Conservation (phyloP, 2,113 vertebrate genomes). For the Eurystomus gularis region DNA sequence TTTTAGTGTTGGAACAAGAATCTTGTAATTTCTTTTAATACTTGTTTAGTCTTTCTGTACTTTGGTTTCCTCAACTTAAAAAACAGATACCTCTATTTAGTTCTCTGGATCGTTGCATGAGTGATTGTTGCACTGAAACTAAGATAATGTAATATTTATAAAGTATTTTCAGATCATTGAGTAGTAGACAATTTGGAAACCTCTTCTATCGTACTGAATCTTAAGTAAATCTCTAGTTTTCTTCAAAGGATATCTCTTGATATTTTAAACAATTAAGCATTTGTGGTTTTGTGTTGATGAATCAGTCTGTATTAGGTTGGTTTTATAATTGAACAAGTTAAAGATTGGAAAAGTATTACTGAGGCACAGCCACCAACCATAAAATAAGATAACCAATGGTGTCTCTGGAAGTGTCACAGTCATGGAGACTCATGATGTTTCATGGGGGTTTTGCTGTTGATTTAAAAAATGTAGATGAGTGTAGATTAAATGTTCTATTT, state of each 20-base stretch:
- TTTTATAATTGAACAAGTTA: neutral
- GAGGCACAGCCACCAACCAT: neutral
- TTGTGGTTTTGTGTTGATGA: neutral
- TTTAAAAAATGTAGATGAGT: neutral
- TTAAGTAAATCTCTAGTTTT: slow-evolving; percentile 13
- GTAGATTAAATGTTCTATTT: neutral
- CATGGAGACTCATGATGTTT: neutral
- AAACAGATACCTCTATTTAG: neutral
- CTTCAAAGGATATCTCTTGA: neutral
- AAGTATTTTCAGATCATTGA: slow-evolving; percentile 39
- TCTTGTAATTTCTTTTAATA: neutral
- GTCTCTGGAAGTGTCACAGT: neutral
- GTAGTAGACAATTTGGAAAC: slow-evolving; percentile 44
- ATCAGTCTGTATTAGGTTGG: neutral
- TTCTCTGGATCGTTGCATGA: neutral
- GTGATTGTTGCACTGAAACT: neutral
- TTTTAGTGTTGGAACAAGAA: neutral
- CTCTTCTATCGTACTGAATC: neutral
- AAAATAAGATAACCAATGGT: neutral
- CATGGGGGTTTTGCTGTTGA: neutral
- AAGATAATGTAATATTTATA: slow-evolving; percentile 27
- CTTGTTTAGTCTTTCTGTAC: neutral
- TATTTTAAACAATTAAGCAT: neutral
- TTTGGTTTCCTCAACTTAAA: neutral
- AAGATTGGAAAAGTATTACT: neutral